Base-by-base conservation (phyloP, 23 tunicate species). In the Corella eumyota region DNA sequence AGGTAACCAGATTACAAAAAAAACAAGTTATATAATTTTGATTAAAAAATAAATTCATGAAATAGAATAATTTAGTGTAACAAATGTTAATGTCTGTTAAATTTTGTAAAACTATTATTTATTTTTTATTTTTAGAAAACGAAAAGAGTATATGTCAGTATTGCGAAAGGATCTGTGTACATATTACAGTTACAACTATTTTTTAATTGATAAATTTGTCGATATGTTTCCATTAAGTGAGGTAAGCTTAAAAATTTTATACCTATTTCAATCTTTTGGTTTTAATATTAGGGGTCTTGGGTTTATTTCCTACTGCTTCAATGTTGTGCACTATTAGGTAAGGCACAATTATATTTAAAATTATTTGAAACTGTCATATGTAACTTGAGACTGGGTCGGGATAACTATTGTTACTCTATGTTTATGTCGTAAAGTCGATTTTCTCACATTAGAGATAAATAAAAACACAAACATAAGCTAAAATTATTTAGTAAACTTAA, bases 151-250 rank as follows among this genome's bases (percentile, higher is more conserved):
- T 34, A 36, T 83, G 67, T 38, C 23, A 13, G 70, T 83, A 2
- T 65, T 93, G 19, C 33, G 65, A 21, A 72, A 76, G 45, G 99
- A 93, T 72, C 50, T 93, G 50, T 70, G 72, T 30, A 49, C 68
- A 1, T 84, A 93, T 56, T 93, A 93, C 83, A 69, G 99, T 26
- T 92, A 92, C 68, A 93, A 93, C 69, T 77, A 93, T 23, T 93
- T 79, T 58, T 56, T 93, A 9, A 50, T 85, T 72, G 26, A 64
- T 28, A 78, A 73, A 30, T 73, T 93, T 51, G 49, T 80, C 28
- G 95, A 78, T 6, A 65, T 93, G 95, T 77, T 93, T 73, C 78
- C 99, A 0, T 51, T 72, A 2, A 56, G 47, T 34, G 88, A 88
- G 69, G 95, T 86, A 60, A 50, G 53, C n/a, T 56, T 52, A 37